These are phyloP conservation scores for Pandion haliaetus DNA, from an alignment of 2,113 vertebrate genomes.

Conservation along the genomic window DNA sequence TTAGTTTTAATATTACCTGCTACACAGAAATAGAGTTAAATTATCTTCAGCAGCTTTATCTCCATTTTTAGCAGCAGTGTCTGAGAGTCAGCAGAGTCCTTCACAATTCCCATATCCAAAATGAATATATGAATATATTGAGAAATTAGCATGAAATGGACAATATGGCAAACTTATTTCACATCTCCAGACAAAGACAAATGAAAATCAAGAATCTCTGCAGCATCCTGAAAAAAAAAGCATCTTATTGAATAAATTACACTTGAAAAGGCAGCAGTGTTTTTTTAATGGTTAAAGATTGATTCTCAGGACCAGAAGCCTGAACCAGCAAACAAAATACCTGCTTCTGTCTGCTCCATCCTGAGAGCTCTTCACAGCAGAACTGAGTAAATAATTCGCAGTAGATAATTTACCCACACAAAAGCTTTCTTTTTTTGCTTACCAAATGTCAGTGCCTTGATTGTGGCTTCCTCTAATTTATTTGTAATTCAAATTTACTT, in stretches of 20 bases:
- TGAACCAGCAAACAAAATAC: slow-evolving; percentile 25
- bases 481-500: slow-evolving; percentile 65
- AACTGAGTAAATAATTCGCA: slow-evolving; percentile 7
- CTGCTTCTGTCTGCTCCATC: neutral
- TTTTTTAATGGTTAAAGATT: slow-evolving; percentile 49
- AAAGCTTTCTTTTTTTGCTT: neutral
- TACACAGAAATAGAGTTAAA: neutral
- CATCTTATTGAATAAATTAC: slow-evolving; percentile 49
- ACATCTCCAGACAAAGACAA: slow-evolving; percentile 28
- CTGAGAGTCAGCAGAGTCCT: neutral
- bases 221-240: neutral
- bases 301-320: slow-evolving; percentile 20
- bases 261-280: slow-evolving; percentile 16
- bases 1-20: slow-evolving; percentile 1
- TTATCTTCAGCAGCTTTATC: neutral
- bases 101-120: neutral
- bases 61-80: slow-evolving; percentile 9
- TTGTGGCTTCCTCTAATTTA: slow-evolving; percentile 44
- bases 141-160: slow-evolving; percentile 23
- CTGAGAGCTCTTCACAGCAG: neutral
- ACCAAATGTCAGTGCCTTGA: slow-evolving; percentile 12
- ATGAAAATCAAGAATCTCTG: slow-evolving; percentile 54
- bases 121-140: neutral
- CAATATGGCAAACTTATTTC: slow-evolving; percentile 13
- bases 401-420: slow-evolving; percentile 16